Base-by-base conservation (phyloP, 1,140 invertebrate species). In the Trachymyrmex septentrionalis region DNA sequence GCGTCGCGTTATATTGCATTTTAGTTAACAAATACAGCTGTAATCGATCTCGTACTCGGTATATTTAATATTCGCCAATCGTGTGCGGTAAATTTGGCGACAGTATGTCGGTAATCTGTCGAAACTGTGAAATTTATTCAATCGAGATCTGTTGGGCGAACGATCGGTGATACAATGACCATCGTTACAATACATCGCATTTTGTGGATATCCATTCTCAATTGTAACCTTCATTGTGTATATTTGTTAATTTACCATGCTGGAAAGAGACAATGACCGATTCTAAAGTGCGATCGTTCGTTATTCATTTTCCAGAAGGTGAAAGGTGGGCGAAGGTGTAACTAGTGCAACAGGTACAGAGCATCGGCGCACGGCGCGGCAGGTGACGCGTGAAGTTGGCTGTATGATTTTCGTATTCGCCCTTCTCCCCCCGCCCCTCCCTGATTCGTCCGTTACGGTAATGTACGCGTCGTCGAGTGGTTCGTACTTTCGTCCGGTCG, bases 331-430 rank as follows among this genome's bases (percentile, higher is more conserved):
- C 16, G 63, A 34, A 44, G 64, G 64, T n/a, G 27, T 30, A 66
- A 30, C 30, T 10, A 34, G 64, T 38, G 34, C 64, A 67, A 67
- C 64, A 67, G 64, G 64, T 44, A n/a, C 34, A 44, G 64, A 44
- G 34, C 12, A 21, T 38, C 19, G 64, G 34, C 34, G 34, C 7
- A 6, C 34, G 34, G 34, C 19, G 34, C 19, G 64, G 1, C 27
- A 27, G 16, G 34, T 5, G 64, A 27, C 6, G 64, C 30, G 30
- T 19, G 30, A 38, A n/a, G 64, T 67, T 3, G 10, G n/a, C n/a
- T 6, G 19, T 34, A 34, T 10, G 34, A 44, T 38, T 44, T 67
- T 67, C 64, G 30, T 9, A 38, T 1, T n/a, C 64, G 3, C 7
- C 0, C 30, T 10, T 0, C 30, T 6, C 30, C 30, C 30, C 30